A percentile compares a stretch with the other conserved stretches of the same genome.
Conservation (phyloP, 2,113 vertebrate genomes). For the Sander lucioperca region DNA sequence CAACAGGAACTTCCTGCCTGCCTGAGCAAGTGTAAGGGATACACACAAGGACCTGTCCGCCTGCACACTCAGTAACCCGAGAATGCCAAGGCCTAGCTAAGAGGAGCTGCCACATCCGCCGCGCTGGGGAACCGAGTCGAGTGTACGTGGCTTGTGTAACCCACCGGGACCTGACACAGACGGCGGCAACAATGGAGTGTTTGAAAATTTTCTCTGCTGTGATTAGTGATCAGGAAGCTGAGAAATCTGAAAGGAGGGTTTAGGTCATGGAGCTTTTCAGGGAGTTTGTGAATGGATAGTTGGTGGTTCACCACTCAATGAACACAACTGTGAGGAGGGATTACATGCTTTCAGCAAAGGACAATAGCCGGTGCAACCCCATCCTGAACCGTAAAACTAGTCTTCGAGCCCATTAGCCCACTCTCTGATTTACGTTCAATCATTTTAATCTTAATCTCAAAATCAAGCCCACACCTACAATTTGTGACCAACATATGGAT, state of each 20-base stretch:
- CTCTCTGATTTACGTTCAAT: no score
- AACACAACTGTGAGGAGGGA: constrained; percentile 28
- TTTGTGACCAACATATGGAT: no score
- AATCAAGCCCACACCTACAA: neutral
- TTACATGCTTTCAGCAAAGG: constrained; percentile 19
- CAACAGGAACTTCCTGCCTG: constrained; percentile 79
- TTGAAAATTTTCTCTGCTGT: constrained; percentile 40
- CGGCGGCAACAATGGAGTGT: constrained; percentile 40
- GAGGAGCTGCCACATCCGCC: constrained; percentile 66
- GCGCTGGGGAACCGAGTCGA: neutral
- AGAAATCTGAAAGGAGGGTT: constrained; percentile 21
- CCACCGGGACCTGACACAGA: constrained; percentile 31
- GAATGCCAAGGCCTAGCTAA: constrained; percentile 66
- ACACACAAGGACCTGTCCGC: constrained; percentile 65
- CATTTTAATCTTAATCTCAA: neutral
- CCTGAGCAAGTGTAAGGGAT: constrained; percentile 72
- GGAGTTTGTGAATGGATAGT: constrained; percentile 33
- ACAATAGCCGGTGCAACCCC: constrained; percentile 5
- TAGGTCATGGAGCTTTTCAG: constrained; percentile 23
- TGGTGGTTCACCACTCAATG: constrained; percentile 16
- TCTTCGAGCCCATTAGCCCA: neutral
- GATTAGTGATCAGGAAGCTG: constrained; percentile 43
- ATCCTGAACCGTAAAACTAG: constrained; percentile 3
- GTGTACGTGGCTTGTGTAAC: constrained; percentile 46
- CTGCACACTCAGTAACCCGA: constrained; percentile 69